These are phyloP conservation scores for Esox niger DNA, from an alignment of 2,113 vertebrate species.

Conservation along the genomic window DNA sequence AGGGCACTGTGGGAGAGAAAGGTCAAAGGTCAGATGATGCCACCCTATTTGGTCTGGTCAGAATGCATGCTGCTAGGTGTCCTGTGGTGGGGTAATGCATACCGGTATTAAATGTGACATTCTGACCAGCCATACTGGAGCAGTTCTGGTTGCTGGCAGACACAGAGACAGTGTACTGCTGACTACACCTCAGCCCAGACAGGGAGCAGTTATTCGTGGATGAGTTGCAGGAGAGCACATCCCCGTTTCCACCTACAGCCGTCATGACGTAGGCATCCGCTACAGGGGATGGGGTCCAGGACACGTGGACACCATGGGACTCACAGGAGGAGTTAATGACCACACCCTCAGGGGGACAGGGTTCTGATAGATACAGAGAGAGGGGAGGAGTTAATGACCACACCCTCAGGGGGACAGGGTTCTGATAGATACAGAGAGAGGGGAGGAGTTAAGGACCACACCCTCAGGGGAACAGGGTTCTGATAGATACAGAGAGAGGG, in stretches of 20 bases:
- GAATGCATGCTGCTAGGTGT: too few species aligned
- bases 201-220: constrained; percentile 57
- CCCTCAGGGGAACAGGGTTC: not conserved
- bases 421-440: not conserved
- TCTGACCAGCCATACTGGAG: constrained; percentile 53
- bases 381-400: too few species aligned
- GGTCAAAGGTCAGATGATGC: not conserved
- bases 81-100: not conserved
- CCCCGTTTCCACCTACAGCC: constrained; percentile 37
- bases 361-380: constrained; percentile 41
- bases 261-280: constrained; percentile 57
- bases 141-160: constrained; percentile 60
- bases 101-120: constrained; percentile 57
- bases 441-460: not conserved
- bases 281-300: constrained; percentile 57
- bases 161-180: constrained; percentile 57
- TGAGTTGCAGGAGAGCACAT: constrained; percentile 44
- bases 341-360: constrained; percentile 56
- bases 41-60: too few species aligned
- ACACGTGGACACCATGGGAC: constrained; percentile 43
- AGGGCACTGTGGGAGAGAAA: constrained; percentile 57
- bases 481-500: too few species aligned
- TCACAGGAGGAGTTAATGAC: constrained; percentile 43
- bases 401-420: too few species aligned
- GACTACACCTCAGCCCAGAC: constrained; percentile 54